phyloP scores from a whole-genome alignment of 1,140 invertebrate genomes.

The Drosophila watanabei region DNA sequence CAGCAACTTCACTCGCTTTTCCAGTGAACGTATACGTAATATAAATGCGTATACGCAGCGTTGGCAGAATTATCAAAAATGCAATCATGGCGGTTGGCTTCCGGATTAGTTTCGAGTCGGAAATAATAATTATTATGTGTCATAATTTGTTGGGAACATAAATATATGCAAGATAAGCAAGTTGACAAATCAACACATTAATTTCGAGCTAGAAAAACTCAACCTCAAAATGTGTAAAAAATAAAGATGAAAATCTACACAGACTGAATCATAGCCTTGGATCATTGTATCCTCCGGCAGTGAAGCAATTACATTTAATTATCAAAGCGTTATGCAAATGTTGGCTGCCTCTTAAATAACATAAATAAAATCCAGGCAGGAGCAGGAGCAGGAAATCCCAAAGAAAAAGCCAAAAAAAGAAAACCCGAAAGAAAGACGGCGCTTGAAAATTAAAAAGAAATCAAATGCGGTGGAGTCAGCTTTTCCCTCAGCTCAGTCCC shows the following conservation, averaged over 20 bases:
- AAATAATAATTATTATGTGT: conserved; percentile 10
- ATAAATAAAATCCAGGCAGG: conserved; percentile 8
- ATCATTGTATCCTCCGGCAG: conserved; percentile 32
- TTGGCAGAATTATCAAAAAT: conserved; percentile 30
- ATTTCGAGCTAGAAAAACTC: conserved; percentile 19
- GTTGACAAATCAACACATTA: conserved; percentile 38
- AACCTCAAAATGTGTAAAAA: background rate
- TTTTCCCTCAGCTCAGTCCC: background rate
- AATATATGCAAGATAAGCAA: background rate
- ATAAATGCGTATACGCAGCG: conserved; percentile 42
- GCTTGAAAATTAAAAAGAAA: conserved; percentile 39
- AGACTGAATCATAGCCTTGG: conserved; percentile 23
- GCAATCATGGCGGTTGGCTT: background rate
- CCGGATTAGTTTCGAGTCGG: conserved; percentile 23
- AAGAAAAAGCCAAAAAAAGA: background rate
- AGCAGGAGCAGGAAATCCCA: background rate
- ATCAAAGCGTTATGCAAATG: conserved; percentile 65
- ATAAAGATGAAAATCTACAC: background rate
- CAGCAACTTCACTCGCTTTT: background rate
- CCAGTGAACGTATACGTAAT: background rate
- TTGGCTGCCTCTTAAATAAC: conserved; percentile 23
- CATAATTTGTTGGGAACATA: background rate
- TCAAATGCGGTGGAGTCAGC: conserved; percentile 36
- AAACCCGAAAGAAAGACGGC: background rate
- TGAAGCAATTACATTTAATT: conserved; percentile 69